Base-by-base conservation (phyloP, 2,888 invertebrate genomes). In the Nephrotoma appendiculata region DNA sequence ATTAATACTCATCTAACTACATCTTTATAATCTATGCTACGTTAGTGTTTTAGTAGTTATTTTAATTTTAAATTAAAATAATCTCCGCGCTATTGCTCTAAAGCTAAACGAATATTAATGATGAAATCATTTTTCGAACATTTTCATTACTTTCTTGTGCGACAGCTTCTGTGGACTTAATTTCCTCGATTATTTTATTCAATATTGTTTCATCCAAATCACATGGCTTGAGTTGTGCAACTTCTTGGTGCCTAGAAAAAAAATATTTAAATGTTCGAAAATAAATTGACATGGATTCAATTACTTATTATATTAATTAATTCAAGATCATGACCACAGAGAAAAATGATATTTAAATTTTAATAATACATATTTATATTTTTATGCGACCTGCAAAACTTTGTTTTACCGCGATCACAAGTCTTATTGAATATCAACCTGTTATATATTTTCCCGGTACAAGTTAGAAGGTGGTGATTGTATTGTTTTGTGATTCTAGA, bases 221-320 rank as follows among this genome's bases (percentile, higher is more conserved):
- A 86, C 89, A 88, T 6, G 90, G 87, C 85, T 89, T 88, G 45
- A 91, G 89, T n/a, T 88, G 88, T 11, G 92, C 89, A 0, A 91
- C 91, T 87, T 90, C 89, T 88, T 90, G 89, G 87, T 90, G 90
- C 89, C 91, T 91, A 84, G 71, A 85, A 83, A 52, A 42, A 86
- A 57, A 86, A 86, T 11, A 52, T 4, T n/a, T 15, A 85, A 19
- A 43, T n/a, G 43, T 41, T 41, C 2, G 41, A 84, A 85, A 43
- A 42, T 19, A 85, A 85, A 31, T 41, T 84, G 7, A n/a, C n/a
- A 84, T 84, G 7, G n/a, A 2, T n/a, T 12, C n/a, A 48, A 86
- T 48, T 86, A n/a, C 52, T 4, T 15, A 71, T 31, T 9, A 9
- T 15, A 71, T 42, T 42, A 15, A n/a, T n/a, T n/a, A n/a, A 71